Evolutionary conservation across 2,797 vertebrate species (phyloP).

Genomic region (Artibeus lituratus): DNA sequence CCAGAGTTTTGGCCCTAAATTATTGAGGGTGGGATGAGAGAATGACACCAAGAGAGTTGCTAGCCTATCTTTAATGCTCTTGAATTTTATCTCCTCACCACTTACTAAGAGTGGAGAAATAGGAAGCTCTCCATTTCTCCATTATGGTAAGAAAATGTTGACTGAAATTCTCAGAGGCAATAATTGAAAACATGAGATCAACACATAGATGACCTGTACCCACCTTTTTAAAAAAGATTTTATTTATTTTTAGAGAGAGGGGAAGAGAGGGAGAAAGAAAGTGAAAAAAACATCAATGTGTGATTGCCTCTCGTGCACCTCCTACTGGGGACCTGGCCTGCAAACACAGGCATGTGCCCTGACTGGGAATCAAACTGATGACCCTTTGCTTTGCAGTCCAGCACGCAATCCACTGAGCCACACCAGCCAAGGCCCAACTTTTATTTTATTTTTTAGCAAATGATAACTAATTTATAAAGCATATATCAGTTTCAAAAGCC

Average conservation of each 20-base stretch:
- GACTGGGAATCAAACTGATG: too few species aligned
- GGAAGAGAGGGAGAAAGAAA: too few species aligned
- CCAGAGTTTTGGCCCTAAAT: background rate
- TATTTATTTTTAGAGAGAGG: too few species aligned
- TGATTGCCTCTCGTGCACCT: too few species aligned
- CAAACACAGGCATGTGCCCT: too few species aligned
- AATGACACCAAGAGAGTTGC: background rate
- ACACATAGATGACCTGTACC: background rate
- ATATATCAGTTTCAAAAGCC: background rate
- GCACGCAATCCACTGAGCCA: too few species aligned
- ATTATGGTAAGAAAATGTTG: background rate
- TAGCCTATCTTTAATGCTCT: background rate
- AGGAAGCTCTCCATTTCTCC: background rate
- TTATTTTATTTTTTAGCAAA: background rate
- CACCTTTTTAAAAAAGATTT: background rate
- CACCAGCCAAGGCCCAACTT: too few species aligned
- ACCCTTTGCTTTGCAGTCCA: too few species aligned
- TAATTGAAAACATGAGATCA: background rate
- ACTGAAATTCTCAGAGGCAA: background rate
- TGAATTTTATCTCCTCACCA: background rate
- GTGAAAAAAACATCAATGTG: too few species aligned
- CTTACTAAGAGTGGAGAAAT: background rate
- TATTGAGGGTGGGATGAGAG: background rate
- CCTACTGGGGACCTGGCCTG: too few species aligned
- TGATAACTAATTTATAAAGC: constrained; percentile 31